Base-by-base conservation (phyloP, 2,888 invertebrate species). In the Crossocerus cetratus region DNA sequence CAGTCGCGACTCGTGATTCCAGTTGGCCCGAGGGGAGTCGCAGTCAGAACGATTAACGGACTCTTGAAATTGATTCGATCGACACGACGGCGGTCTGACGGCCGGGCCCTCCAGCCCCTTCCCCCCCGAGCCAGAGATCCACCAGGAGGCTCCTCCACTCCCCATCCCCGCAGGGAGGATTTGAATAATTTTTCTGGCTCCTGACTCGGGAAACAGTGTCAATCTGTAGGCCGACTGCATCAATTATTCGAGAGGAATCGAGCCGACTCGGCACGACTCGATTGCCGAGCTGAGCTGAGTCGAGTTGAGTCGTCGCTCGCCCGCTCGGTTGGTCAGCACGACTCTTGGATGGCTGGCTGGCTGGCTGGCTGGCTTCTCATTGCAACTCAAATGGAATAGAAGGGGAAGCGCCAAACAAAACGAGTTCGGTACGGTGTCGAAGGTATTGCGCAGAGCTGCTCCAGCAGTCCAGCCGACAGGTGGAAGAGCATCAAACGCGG, bases 151-250 rank as follows among this genome's bases (percentile, higher is more conserved):
- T 45, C 42, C 57, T 42, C 56, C 32, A 18, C 58, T n/a, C 54
- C 49, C 21, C 18, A 14, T n/a, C 54, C 49, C 21, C 18, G 16
- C 43, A 22, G 75, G 45, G 69, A 73, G 72, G 76, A 87, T 88
- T 85, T 86, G 84, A 85, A 87, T 88, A 87, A 88, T 87, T 79
- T 76, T 77, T 78, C 80, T 73, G 81, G 77, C 85, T 85, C 83
- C 84, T 85, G 86, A 87, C 85, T 87, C 74, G 81, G 74, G 79
- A 85, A 84, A 82, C 80, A 83, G 81, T 80, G 78, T 78, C 74
- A 74, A 73, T 74, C 75, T 74, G 65, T 73, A 53, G 59, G 61
- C 56, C 59, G 44, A 56, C 49, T 16, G 60, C 67, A 54, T 43
- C 14, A 42, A 66, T 44, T 23, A 14, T 43, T 59, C 55, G 2